Base-by-base conservation (phyloP, 2,113 vertebrate genomes). In the Mastomys natalensis region DNA sequence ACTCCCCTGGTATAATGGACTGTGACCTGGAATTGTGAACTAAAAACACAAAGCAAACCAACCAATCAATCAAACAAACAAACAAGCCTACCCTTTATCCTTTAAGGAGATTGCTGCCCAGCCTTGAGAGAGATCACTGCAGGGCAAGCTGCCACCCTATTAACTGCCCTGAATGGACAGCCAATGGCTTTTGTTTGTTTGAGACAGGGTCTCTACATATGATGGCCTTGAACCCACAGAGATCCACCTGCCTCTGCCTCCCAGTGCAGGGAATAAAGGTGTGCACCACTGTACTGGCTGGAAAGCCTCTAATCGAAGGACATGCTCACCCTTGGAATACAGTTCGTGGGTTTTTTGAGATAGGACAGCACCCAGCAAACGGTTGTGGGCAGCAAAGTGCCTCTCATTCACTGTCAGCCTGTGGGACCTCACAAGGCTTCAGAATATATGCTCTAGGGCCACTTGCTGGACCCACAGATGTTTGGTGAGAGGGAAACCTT, bases 361-460 rank as follows among this genome's bases (percentile, higher is more conserved):
- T 10, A 45, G 62, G 58, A 10, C 68, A 0, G n/a, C 2, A 2
- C 3, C 48, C 0, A 0, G 64, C 2, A 3, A 0, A 51, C 12
- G 7, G 0, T 0, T 3, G 7, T 26, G 0, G 1, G 0, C 26
- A 89, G 86, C 48, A 15, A 34, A 31, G 72, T 3, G 0, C 22
- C 64, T 58, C n/a, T 74, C 5, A 5, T 7, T 8, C 2, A 19
- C 51, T 21, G 60, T 7, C 58, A 31, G 8, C 88, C 55, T 17
- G 51, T 53, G 53, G 37, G 55, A 2, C 10, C 9, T 29, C 4
- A 19, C 24, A 1, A 85, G 34, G 51, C 45, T 85, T 80, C 70
- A 43, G 8, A 19, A 0, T 12, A 0, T 12, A 12, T 1, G 60
- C 37, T 0, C 29, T 9, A 34, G 53, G 62, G 45, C 55, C 45